These are phyloP conservation scores for Eremobia ochroleuca DNA, from an alignment of 2,888 invertebrate genomes.

Conservation along the genomic window DNA sequence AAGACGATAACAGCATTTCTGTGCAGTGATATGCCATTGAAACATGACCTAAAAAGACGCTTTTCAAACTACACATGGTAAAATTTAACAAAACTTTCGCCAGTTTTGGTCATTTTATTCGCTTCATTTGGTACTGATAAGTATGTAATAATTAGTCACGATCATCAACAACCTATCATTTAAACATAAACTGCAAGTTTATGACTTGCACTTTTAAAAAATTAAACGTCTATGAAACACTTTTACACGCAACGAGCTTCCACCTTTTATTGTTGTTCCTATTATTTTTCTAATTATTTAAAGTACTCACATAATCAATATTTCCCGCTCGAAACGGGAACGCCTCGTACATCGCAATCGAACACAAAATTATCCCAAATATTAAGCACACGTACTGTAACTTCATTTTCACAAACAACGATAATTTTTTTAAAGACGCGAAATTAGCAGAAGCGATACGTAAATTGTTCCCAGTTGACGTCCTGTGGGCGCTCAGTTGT, in stretches of 20 bases:
- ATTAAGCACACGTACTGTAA: constrained; percentile 73
- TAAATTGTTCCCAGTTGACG: constrained; percentile 60
- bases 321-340: constrained; percentile 79
- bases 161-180: neutral
- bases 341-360: constrained; percentile 74
- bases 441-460: neutral
- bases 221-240: neutral
- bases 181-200: neutral
- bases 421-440: constrained; percentile 5
- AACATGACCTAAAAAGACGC: neutral
- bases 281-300: neutral
- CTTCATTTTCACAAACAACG: constrained; percentile 75
- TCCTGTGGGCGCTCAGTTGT: constrained; percentile 70
- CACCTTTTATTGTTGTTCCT: too few relatives aligned
- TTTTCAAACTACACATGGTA: neutral
- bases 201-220: neutral
- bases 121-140: neutral
- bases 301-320: constrained; percentile 86
- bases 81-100: neutral
- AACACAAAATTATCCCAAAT: constrained; percentile 75
- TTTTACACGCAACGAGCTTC: neutral
- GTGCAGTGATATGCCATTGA: neutral
- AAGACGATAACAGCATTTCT: neutral
- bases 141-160: neutral
- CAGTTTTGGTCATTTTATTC: neutral